Evolutionary conservation across 2,888 invertebrate species (phyloP).

Genomic region (Melipona bicolor): DNA sequence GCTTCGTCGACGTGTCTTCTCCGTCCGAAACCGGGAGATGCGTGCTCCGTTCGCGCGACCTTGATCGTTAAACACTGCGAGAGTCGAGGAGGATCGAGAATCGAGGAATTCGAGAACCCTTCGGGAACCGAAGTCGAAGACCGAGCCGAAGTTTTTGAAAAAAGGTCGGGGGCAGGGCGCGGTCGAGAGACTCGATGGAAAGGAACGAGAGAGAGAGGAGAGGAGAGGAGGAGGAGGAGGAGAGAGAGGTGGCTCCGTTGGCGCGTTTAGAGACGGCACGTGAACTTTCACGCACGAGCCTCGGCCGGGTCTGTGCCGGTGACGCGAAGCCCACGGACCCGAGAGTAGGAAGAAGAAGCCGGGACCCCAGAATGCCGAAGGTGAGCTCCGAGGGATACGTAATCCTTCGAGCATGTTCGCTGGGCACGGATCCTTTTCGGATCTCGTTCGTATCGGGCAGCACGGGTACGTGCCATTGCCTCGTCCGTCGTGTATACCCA

Average conservation of each 20-base stretch:
- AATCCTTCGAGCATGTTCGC: conserved; percentile 78
- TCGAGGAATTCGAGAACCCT: conserved; percentile 18
- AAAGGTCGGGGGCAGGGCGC: conserved; percentile 52
- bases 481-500: background rate
- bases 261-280: conserved; percentile 30
- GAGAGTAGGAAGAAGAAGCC: conserved; percentile 56
- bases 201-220: too few relatives aligned
- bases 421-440: conserved; percentile 80
- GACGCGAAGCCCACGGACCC: conserved; percentile 24
- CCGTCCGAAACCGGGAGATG: background rate
- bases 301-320: conserved; percentile 6
- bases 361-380: conserved; percentile 61
- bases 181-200: background rate
- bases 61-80: background rate
- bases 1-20: background rate
- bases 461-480: conserved; percentile 27
- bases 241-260: background rate
- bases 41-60: background rate
- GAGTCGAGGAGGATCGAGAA: background rate
- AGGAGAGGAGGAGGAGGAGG: too few relatives aligned
- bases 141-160: conserved; percentile 1
- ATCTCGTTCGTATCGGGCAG: conserved; percentile 48
- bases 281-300: conserved; percentile 50
- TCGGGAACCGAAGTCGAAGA: background rate
- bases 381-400: conserved; percentile 69